Evolutionary conservation across 1,140 invertebrate species (phyloP), one percentile per base, ranked within the genome.

Genomic region (Solenopsis invicta): DNA sequence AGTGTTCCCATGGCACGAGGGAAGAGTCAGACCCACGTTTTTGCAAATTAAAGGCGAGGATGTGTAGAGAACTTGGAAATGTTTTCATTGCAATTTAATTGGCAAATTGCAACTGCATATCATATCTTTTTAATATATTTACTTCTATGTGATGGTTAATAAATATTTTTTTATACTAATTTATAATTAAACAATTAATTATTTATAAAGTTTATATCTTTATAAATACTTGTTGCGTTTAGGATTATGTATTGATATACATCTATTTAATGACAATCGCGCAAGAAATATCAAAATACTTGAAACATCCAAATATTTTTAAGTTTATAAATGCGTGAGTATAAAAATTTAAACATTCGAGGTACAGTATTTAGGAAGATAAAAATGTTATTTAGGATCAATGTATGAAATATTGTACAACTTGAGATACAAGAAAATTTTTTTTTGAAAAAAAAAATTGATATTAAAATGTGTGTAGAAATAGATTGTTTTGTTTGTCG

Each of bases 1-100:
- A 81, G 64, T 81, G 50, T 54, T 69, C 50, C 21, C 62, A 67
- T 18, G 48, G 48, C 45, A 41, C 45, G 34, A n/a, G n/a, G n/a
- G n/a, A 24, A 21, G 61, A 48, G 66, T 24, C 66, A 13, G 41
- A 67, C 37, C 24, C n/a, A 52, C 29, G n/a, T 80, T 80, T 81
- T 81, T 81, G 64, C 48, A 69, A 81, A 81, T 81, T 81, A 81
- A 69, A 37, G 48, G 50, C 48, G 13, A 67, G 45, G 5, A 13
- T 16, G 45, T 37, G 29, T 34, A 4, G 34, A 80, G 2, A 34
- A 48, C 24, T 78, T 50, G 6, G 13, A 78, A 52, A 66, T 78
- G 29, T 52, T 78, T 66, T 9, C 61, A 9, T 13, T 66, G 29
- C 29, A 66, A 66, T 12, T 18, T 37, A 62, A 64, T 50, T 48